Percentiles rank a stretch among this genome's conserved stretches.
These are phyloP conservation scores for Pogonus chalceus DNA, from an alignment of 1,140 invertebrate species.

Conservation along the genomic window DNA sequence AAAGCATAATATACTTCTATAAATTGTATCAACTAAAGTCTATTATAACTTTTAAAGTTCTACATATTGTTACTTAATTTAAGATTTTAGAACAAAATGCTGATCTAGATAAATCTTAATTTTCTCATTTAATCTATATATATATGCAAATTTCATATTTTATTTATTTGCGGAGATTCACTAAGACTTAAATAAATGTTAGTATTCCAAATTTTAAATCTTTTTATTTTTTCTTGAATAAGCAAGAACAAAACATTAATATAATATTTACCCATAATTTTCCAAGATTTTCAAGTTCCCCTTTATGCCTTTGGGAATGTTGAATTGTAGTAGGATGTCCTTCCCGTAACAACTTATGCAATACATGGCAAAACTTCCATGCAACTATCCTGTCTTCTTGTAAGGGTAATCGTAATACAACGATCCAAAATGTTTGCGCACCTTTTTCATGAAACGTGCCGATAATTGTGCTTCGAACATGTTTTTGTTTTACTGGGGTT, in stretches of 20 bases:
- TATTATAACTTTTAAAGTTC: no score
- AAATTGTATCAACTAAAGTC: no score
- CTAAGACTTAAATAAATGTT: no score
- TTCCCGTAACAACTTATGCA: constrained; percentile 92
- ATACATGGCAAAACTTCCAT: constrained; percentile 98
- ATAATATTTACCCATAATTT: constrained; percentile 68
- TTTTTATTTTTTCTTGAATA: neutral
- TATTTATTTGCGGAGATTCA: neutral
- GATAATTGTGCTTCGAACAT: constrained; percentile 88
- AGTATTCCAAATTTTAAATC: neutral
- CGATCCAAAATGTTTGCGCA: constrained; percentile 80
- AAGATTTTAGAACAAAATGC: no score
- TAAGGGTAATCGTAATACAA: constrained; percentile 69
- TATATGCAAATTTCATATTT: no score
- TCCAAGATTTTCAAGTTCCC: constrained; percentile 70
- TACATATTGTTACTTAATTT: no score
- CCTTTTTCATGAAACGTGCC: constrained; percentile 92
- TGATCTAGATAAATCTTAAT: no score
- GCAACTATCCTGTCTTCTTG: constrained; percentile 89
- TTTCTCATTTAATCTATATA: no score
- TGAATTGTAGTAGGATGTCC: constrained; percentile 78
- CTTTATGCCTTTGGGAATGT: constrained; percentile 73
- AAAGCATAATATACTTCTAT: no score
- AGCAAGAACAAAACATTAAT: neutral
- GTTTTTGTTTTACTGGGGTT: constrained; percentile 91